Conservation (phyloP, 2,888 invertebrate species). For the Gymnosoma rotundatum region DNA sequence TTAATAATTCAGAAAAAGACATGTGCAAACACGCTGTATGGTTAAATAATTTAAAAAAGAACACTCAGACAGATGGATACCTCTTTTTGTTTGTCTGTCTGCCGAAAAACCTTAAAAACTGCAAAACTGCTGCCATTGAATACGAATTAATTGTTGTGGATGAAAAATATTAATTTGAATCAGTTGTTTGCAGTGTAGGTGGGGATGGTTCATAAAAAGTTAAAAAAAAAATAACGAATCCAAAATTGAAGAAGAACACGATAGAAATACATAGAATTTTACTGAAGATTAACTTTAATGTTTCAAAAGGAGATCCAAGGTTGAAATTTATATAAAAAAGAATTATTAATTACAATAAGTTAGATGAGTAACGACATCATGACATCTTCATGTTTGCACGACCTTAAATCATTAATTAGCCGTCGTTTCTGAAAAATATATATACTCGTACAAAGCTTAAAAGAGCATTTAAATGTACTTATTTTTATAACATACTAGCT, state of each 20-base stretch:
- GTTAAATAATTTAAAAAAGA: conserved; percentile 65
- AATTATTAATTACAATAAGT: too few species aligned
- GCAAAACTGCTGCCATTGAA: conserved; percentile 19
- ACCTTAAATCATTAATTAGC: too few species aligned
- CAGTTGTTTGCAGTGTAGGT: conserved; percentile 18
- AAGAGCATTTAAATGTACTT: too few species aligned
- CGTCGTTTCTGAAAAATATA: too few species aligned
- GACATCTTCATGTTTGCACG: too few species aligned
- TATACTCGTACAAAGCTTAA: too few species aligned
- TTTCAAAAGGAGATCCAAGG: too few species aligned
- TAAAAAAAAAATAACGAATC: conserved; percentile 12
- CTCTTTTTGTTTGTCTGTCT: conserved; percentile 31
- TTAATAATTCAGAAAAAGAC: conserved; percentile 69
- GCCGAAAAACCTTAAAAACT: conserved; percentile 22
- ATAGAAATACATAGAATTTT: background rate
- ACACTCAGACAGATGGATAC: conserved; percentile 27
- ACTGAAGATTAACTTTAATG: too few species aligned
- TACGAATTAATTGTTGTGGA: conserved; percentile 30
- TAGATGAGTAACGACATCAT: too few species aligned
- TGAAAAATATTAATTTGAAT: conserved; percentile 41
- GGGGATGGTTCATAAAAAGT: conserved; percentile 28
- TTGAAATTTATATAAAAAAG: too few species aligned
- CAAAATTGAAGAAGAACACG: conserved; percentile 21
- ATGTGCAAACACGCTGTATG: conserved; percentile 62
- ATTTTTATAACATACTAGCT: too few species aligned